phyloP scores from a whole-genome alignment of 2,113 vertebrate species.

The Pontoporia blainvillei region DNA sequence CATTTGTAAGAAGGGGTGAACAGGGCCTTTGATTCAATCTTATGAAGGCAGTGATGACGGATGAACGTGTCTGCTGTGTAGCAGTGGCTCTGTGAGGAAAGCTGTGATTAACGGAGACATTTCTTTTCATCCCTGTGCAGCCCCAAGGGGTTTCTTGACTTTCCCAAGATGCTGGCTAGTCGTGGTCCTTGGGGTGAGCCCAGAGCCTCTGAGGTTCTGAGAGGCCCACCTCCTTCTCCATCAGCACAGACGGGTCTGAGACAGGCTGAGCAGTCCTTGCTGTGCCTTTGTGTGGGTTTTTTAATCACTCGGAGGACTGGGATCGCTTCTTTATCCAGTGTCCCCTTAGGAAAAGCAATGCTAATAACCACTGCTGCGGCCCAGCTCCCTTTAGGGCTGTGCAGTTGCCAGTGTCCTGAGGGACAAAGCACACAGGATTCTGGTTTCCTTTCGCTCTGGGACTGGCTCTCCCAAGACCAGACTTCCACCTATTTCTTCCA shows the following conservation, averaged over 20 bases:
- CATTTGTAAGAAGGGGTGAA: neutral
- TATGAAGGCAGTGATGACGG: neutral
- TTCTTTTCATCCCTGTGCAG: neutral
- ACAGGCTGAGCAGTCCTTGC: neutral
- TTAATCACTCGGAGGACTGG: neutral
- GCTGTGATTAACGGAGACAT: rapidly evolving
- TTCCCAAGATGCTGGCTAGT: neutral
- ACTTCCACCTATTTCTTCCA: neutral
- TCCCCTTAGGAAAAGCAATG: neutral
- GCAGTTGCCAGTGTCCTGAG: neutral
- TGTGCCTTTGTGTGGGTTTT: neutral
- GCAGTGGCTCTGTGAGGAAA: neutral
- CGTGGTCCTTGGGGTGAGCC: neutral
- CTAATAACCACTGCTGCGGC: too few species aligned
- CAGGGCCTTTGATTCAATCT: neutral
- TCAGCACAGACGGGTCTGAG: neutral
- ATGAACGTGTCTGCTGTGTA: neutral
- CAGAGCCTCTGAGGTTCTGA: neutral
- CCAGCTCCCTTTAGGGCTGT: neutral
- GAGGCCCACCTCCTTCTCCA: neutral
- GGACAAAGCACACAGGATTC: neutral
- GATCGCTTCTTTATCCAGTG: neutral
- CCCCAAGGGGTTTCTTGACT: neutral
- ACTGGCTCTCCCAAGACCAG: rapidly evolving
- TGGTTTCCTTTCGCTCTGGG: neutral